Evolutionary conservation across 2,113 vertebrate genomes (phyloP).

Genomic region (Gorsachius goisagi): DNA sequence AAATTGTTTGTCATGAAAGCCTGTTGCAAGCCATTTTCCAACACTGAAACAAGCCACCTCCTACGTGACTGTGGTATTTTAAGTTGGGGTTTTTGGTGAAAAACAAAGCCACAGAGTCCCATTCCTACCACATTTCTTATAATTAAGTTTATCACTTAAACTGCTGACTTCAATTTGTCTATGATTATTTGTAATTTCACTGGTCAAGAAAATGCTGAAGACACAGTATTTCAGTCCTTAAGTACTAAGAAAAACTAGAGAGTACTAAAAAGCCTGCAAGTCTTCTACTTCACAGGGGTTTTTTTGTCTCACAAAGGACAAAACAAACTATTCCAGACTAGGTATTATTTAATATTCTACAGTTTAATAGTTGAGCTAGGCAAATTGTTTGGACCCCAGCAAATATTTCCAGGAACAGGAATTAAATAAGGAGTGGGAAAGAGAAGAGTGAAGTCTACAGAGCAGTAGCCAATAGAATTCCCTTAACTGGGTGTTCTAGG

Average conservation of each 20-base stretch:
- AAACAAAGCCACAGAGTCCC: neutral
- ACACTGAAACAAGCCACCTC: neutral
- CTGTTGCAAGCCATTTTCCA: neutral
- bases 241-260: neutral
- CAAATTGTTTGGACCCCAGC: neutral
- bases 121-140: neutral
- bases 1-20: neutral
- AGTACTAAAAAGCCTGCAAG: neutral
- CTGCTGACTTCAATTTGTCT: neutral
- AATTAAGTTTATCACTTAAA: neutral
- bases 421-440: neutral
- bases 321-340: neutral
- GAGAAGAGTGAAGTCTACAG: neutral
- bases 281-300: neutral
- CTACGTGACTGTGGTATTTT: neutral
- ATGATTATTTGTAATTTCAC: neutral
- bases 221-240: neutral
- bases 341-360: neutral
- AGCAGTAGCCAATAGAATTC: neutral
- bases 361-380: neutral
- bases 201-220: neutral
- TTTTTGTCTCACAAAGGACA: neutral
- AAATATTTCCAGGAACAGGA: neutral
- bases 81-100: neutral
- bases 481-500: neutral